A percentile compares a stretch with the other conserved stretches of the same genome.
These are phyloP conservation scores for Isotomurus palustris DNA, from an alignment of 2,888 invertebrate genomes.

Conservation along the genomic window DNA sequence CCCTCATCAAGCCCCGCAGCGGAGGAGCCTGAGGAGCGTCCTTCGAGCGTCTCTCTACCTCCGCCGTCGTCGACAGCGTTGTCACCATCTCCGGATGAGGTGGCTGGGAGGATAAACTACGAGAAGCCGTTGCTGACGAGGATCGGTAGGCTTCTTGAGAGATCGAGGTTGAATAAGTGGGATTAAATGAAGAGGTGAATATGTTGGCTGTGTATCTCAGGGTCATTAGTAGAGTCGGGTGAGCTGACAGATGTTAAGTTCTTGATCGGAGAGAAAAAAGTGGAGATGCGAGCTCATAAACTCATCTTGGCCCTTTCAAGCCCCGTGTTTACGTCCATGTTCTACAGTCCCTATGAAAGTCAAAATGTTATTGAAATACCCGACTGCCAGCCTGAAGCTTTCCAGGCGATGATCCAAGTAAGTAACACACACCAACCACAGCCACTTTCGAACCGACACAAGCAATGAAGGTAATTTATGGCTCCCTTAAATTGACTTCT, in stretches of 20 bases:
- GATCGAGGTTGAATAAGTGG: background rate
- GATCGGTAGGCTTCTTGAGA: slow-evolving; percentile 19
- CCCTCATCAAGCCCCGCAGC: too few relatives aligned
- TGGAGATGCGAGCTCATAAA: slow-evolving; percentile 30
- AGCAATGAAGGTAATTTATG: too few relatives aligned
- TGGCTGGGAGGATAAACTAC: slow-evolving; percentile 23
- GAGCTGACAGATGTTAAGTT: slow-evolving; percentile 30
- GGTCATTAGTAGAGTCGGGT: slow-evolving; percentile 15
- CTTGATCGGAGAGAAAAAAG: slow-evolving; percentile 20
- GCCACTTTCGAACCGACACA: too few relatives aligned
- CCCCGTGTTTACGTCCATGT: slow-evolving; percentile 43
- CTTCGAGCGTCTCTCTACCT: too few relatives aligned
- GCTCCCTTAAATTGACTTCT: too few relatives aligned
- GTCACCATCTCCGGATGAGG: too few relatives aligned
- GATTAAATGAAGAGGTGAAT: too few relatives aligned
- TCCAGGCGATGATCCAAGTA: slow-evolving; percentile 32
- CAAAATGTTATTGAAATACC: slow-evolving; percentile 24
- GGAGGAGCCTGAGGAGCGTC: too few relatives aligned
- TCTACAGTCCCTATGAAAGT: slow-evolving; percentile 27
- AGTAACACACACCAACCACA: too few relatives aligned
- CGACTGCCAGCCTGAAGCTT: slow-evolving; percentile 33
- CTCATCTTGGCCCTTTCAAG: slow-evolving; percentile 35
- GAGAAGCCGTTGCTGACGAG: slow-evolving; percentile 19
- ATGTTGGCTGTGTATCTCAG: background rate
- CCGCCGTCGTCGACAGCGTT: too few relatives aligned